Conservation (phyloP, 2,113 vertebrate species). For the Syngnathus scovelli region DNA sequence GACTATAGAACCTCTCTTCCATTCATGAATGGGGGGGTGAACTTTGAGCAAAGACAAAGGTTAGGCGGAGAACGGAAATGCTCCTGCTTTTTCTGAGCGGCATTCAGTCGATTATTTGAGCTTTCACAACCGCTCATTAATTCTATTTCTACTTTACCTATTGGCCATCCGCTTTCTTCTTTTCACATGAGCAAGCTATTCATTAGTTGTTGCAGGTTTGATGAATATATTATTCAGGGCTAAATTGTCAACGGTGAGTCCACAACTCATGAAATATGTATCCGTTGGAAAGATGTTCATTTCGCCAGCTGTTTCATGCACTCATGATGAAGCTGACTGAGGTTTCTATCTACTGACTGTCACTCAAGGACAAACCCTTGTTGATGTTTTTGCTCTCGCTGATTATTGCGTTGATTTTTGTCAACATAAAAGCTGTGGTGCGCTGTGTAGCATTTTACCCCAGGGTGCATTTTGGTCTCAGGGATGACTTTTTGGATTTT, state of each 20-base stretch:
- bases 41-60: conserved; percentile 65
- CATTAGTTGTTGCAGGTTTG: conserved; percentile 58
- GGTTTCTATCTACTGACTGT: conserved; percentile 35
- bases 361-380: conserved; percentile 59
- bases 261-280: conserved; percentile 74
- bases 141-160: conserved; percentile 66
- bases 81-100: conserved; percentile 33
- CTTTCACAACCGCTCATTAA: conserved; percentile 63
- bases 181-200: conserved; percentile 65
- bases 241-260: conserved; percentile 58
- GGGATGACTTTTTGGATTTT: conserved; percentile 23
- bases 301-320: conserved; percentile 55
- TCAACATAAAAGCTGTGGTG: conserved; percentile 53
- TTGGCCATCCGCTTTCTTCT: conserved; percentile 66
- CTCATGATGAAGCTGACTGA: conserved; percentile 46
- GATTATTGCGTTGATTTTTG: conserved; percentile 54
- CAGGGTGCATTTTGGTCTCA: conserved; percentile 33
- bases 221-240: conserved; percentile 67
- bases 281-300: conserved; percentile 52
- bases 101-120: conserved; percentile 41
- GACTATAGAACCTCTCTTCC: conserved; percentile 54
- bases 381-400: conserved; percentile 39
- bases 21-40: conserved; percentile 55
- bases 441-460: conserved; percentile 49
- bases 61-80: conserved; percentile 45